Evolutionary conservation across 92 coral and sea anemone species (phyloP).

Genomic region (Siderastrea siderea): DNA sequence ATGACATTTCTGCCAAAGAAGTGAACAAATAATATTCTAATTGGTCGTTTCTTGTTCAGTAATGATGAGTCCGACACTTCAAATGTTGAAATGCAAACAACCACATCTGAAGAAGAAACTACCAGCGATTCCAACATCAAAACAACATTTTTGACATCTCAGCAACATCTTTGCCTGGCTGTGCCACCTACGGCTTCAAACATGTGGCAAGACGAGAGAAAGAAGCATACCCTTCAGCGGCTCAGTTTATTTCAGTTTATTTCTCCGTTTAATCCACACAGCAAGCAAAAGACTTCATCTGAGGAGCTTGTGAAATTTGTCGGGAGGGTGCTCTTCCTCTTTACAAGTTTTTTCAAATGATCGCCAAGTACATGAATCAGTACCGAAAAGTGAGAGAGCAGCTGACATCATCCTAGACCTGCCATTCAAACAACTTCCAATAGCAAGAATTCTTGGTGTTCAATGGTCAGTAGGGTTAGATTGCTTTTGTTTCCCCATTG

Average conservation of each 20-base stretch:
- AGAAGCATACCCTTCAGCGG: neutral
- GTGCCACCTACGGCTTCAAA: constrained; percentile 7
- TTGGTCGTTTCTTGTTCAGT: too few species aligned
- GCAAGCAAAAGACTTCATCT: neutral
- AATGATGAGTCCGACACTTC: too few species aligned
- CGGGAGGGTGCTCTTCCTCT: neutral
- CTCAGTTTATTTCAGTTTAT: neutral
- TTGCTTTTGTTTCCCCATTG: too few species aligned
- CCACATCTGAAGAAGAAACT: too few species aligned
- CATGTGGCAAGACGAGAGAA: neutral
- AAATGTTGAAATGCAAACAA: too few species aligned
- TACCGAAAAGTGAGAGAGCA: constrained; percentile 2
- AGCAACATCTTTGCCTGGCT: neutral
- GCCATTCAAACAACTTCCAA: too few species aligned
- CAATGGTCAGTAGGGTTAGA: neutral
- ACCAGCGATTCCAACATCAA: too few species aligned
- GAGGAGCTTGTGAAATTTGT: constrained; percentile 5
- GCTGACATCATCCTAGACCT: neutral
- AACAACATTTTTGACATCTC: too few species aligned
- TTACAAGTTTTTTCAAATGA: neutral
- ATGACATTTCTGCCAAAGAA: too few species aligned
- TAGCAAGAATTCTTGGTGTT: too few species aligned
- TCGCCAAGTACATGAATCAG: neutral
- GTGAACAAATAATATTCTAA: too few species aligned
- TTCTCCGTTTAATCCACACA: neutral